phyloP scores from a whole-genome alignment of 2,797 vertebrate genomes.

The Enteromius trimaculatus region DNA sequence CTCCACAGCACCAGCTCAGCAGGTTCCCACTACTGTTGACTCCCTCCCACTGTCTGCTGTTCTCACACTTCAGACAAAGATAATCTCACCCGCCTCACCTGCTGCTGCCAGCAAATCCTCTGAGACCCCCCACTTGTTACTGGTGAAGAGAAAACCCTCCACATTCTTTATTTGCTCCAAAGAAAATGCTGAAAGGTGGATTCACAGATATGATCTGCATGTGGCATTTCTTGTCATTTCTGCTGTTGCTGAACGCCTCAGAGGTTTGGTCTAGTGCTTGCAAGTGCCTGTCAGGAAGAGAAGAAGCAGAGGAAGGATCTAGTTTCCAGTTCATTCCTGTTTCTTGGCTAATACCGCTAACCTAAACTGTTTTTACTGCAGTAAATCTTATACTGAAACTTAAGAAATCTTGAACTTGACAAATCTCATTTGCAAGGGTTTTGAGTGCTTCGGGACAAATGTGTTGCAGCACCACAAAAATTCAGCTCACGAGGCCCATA shows the following conservation, averaged over 20 bases:
- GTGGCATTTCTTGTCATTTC: slow-evolving; percentile 32
- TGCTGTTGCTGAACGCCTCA: slow-evolving; percentile 8
- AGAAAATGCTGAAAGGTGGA: slow-evolving; percentile 31
- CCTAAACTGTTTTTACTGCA: slow-evolving; percentile 16
- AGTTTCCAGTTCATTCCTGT: slow-evolving; percentile 22
- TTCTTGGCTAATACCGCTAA: slow-evolving; percentile 28
- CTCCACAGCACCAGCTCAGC: slow-evolving; percentile 25
- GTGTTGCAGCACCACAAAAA: slow-evolving; percentile 13
- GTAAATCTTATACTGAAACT: slow-evolving; percentile 16
- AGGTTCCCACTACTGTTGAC: slow-evolving; percentile 22
- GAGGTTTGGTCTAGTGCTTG: slow-evolving; percentile 26
- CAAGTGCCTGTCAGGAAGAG: slow-evolving; percentile 31
- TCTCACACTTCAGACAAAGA: slow-evolving; percentile 32
- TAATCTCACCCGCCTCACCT: slow-evolving; percentile 19
- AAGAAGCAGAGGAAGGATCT: slow-evolving; percentile 21
- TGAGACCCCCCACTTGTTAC: slow-evolving; percentile 30
- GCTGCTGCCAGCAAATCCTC: slow-evolving; percentile 7
- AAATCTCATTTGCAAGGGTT: slow-evolving; percentile 3
- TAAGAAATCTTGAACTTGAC: slow-evolving; percentile 18
- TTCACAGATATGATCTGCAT: slow-evolving; percentile 25
- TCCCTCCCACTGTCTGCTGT: slow-evolving; percentile 33
- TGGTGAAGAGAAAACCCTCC: not conserved
- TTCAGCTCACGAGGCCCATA: not conserved
- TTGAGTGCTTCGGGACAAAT: slow-evolving; percentile 34
- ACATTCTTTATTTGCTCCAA: slow-evolving; percentile 17